Conservation (phyloP, 2,888 invertebrate species). For the Eledona agricola region DNA sequence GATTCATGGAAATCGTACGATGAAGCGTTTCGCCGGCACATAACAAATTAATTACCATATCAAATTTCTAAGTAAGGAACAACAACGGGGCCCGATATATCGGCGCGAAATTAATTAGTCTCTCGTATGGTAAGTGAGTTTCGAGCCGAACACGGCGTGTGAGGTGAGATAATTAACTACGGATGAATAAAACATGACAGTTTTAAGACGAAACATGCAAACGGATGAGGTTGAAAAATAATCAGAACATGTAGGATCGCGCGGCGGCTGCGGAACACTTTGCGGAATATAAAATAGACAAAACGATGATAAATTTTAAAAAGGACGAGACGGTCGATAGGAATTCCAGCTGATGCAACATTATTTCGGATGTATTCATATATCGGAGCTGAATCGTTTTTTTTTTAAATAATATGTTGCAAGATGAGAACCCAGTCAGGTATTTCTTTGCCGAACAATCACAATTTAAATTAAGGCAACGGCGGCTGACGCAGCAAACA, state of each 20-base stretch:
- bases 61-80: constrained; percentile 35
- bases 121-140: constrained; percentile 38
- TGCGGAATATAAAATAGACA: constrained; percentile 30
- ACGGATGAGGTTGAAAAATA: constrained; percentile 12
- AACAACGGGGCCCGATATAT: constrained; percentile 32
- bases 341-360: constrained; percentile 28
- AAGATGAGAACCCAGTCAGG: too few species aligned
- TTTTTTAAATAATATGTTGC: too few species aligned
- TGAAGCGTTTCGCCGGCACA: constrained; percentile 19
- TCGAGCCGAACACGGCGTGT: constrained; percentile 27
- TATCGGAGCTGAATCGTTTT: too few species aligned
- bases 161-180: constrained; percentile 42
- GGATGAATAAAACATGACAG: constrained; percentile 46
- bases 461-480: too few species aligned
- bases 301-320: constrained; percentile 30
- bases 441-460: too few species aligned
- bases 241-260: constrained; percentile 26
- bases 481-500: too few species aligned
- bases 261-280: constrained; percentile 28
- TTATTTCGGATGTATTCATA: constrained; percentile 23
- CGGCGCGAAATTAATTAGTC: constrained; percentile 38
- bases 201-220: constrained; percentile 23
- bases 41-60: constrained; percentile 38
- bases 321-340: constrained; percentile 23
- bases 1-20: constrained; percentile 34